These are phyloP conservation scores for Drosophila nasuta DNA, from an alignment of 1,140 invertebrate genomes.

Conservation along the genomic window DNA sequence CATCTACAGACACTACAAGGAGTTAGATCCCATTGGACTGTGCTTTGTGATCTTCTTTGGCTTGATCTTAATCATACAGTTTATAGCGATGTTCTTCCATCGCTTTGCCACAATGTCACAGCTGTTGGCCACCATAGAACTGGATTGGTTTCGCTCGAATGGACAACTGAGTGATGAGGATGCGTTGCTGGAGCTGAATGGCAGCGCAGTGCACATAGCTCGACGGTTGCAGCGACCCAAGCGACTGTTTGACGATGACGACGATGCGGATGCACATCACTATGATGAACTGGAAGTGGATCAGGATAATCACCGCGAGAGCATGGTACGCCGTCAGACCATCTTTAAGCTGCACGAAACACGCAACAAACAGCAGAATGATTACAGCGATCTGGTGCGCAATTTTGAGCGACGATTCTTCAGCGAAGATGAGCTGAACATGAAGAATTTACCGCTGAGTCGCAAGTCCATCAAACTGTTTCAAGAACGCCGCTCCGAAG, in stretches of 20 bases:
- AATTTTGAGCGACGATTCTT: constrained; percentile 80
- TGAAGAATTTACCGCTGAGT: constrained; percentile 72
- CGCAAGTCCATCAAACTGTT: constrained; percentile 75
- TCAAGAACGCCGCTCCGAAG: constrained; percentile 63
- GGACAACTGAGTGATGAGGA: constrained; percentile 84
- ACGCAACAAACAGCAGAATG: constrained; percentile 61
- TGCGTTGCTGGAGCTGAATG: constrained; percentile 86
- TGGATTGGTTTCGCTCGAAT: constrained; percentile 84
- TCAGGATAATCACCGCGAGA: constrained; percentile 58
- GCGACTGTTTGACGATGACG: constrained; percentile 84
- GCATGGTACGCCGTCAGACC: constrained; percentile 68
- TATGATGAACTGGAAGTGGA: constrained; percentile 51
- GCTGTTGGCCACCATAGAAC: constrained; percentile 91
- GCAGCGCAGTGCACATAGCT: constrained; percentile 87
- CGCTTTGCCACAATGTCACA: constrained; percentile 93
- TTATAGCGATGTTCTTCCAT: constrained; percentile 93
- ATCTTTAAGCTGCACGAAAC: constrained; percentile 71
- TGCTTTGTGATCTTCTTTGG: constrained; percentile 91
- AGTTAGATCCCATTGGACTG: constrained; percentile 92
- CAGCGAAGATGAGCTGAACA: constrained; percentile 74
- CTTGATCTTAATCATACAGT: constrained; percentile 90
- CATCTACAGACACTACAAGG: constrained; percentile 86
- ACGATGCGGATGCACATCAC: constrained; percentile 78
- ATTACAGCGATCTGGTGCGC: constrained; percentile 76
- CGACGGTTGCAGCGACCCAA: constrained; percentile 86